These are phyloP conservation scores for Platyscapa corneri DNA, from an alignment of 1,140 invertebrate genomes.

Conservation along the genomic window DNA sequence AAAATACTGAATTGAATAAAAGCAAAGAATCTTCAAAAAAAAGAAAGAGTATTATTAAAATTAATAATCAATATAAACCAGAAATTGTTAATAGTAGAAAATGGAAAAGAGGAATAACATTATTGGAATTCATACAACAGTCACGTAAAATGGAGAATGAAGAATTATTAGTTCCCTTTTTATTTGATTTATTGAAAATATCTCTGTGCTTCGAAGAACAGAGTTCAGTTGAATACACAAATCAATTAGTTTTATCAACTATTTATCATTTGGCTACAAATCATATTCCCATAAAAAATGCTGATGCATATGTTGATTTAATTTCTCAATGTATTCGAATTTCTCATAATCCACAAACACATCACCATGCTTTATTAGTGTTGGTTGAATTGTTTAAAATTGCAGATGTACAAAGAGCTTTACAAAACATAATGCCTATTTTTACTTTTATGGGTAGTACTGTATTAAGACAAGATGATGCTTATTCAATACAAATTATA, in stretches of 20 bases:
- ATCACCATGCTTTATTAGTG: slow-evolving; percentile 90
- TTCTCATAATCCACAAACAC: slow-evolving; percentile 94
- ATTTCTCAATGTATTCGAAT: slow-evolving; percentile 91
- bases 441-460: slow-evolving; percentile 97
- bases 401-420: slow-evolving; percentile 86
- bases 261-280: slow-evolving; percentile 79
- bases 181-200: slow-evolving; percentile 88
- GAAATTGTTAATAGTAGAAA: slow-evolving; percentile 77
- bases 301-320: slow-evolving; percentile 85
- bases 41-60: slow-evolving; percentile 67
- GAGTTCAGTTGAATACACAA: slow-evolving; percentile 89
- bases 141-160: slow-evolving; percentile 82
- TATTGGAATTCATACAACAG: slow-evolving; percentile 91
- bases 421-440: slow-evolving; percentile 94
- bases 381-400: slow-evolving; percentile 74
- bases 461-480: slow-evolving; percentile 92
- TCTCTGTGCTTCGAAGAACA: slow-evolving; percentile 89
- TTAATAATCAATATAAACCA: slow-evolving; percentile 60
- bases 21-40: slow-evolving; percentile 25
- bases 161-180: slow-evolving; percentile 79
- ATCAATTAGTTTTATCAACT: slow-evolving; percentile 88
- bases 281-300: slow-evolving; percentile 59
- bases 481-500: slow-evolving; percentile 95
- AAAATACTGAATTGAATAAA: slow-evolving; percentile 54
- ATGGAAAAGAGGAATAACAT: slow-evolving; percentile 86